Evolutionary conservation across 2,888 invertebrate genomes (phyloP), one percentile per base, ranked within the genome.

Genomic region (Lymantria dispar): DNA sequence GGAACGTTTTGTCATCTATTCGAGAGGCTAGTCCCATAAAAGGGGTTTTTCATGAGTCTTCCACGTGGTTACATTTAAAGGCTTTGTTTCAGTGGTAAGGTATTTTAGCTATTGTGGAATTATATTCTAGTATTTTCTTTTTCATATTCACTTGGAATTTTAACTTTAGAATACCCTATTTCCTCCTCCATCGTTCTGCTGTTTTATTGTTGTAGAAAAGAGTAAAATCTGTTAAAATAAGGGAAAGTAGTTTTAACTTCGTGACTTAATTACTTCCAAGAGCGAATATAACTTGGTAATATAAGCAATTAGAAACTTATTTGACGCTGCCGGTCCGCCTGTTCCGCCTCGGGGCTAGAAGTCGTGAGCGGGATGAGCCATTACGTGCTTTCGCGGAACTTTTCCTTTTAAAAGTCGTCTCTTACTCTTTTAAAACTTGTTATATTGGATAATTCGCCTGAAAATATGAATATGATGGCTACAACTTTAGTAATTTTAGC

Each of bases 271-370:
- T 88, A 89, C 83, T 85, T 85, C 72, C 72, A 82, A 87, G 81
- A 87, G 83, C 78, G 85, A 89, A 87, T 88, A 88, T 85, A 89
- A 89, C 86, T 88, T 87, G 87, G 87, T 89, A 91, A 90, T 90
- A 88, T 87, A 90, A 90, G 89, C 88, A 91, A 91, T 90, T 90
- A 91, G 87, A 90, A 91, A 89, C 87, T 91, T 91, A 89, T 89
- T 91, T 89, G 88, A 88, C 84, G 88, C 86, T 86, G 81, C 86
- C 85, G 86, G 88, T 85, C 87, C 83, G 89, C 84, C 80, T 77
- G 86, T 76, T 83, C 80, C 82, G 87, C 89, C 89, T 80, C 81
- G 78, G 86, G 90, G 87, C 74, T 74, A 78, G 78, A 80, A 87
- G 81, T 86, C 87, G 83, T 85, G 88, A 87, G 83, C 86, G 85